Conservation (phyloP, 2,113 vertebrate genomes). For the Puffinus mauretanicus region DNA sequence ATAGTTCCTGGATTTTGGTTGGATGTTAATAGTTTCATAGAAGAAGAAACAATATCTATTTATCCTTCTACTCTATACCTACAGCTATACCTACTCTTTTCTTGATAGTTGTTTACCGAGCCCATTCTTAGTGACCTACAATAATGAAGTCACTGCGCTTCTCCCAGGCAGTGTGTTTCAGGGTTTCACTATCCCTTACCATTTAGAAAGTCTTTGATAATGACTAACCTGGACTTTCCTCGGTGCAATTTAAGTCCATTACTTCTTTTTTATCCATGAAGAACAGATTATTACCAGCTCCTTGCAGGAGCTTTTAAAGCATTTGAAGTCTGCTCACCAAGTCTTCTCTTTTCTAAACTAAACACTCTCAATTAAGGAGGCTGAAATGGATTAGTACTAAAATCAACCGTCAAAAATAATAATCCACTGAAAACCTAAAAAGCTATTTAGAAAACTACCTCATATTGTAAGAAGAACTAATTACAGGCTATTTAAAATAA, state of each 20-base stretch:
- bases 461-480: neutral
- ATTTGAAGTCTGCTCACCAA: neutral
- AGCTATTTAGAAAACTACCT: neutral
- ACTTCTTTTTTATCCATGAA: neutral
- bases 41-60: neutral
- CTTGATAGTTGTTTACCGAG: neutral
- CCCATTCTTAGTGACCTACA: neutral
- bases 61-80: neutral
- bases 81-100: neutral
- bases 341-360: neutral
- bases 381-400: conserved; percentile 9
- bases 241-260: neutral
- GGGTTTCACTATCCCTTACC: neutral
- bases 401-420: neutral
- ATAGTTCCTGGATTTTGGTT: neutral
- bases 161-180: neutral
- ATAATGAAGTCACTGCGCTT: neutral
- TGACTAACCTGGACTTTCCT: neutral
- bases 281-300: neutral
- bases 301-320: neutral
- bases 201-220: neutral
- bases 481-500: neutral
- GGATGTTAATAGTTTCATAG: neutral
- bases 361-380: neutral
- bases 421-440: neutral